Evolutionary conservation across 2,797 vertebrate genomes (phyloP), one percentile per base, ranked within the genome.

Genomic region (Mionectes olivaceus): DNA sequence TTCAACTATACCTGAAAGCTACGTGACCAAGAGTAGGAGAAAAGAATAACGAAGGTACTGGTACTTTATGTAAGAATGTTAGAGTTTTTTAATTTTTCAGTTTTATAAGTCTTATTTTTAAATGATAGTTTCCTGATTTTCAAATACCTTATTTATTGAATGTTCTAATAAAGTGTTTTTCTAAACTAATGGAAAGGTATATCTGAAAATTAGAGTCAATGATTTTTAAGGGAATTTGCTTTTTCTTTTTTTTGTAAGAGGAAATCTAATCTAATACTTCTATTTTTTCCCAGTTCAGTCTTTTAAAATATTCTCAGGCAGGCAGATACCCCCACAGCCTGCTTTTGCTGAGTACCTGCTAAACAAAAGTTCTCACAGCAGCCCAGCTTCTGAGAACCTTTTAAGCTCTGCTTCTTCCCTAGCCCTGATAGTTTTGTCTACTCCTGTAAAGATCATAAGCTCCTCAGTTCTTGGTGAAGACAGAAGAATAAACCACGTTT

Each of bases 361-460:
- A 59, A 89, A 74, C 7, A 80, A 76, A 87, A 69, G 30, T 11
- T 81, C 43, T 85, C 53, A 85, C 57, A 80, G 56, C 35, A 85
- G 46, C 22, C 13, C 53, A 55, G 1, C 28, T 87, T 70, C 61
- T 86, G n/a, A 35, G 39, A 83, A 89, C 9, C 8, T 83, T 93
- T 88, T 67, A 65, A 85, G 32, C 13, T 89, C 49, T 71, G 18
- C 47, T 83, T 92, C 53, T 91, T 79, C 16, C 25, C 32, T 80
- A 53, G 19, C 9, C 17, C 10, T 67, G 7, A 22, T 89, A 82
- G 63, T n/a, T 89, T 68, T 94, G 63, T 94, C 67, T 87, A 63
- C 35, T 81, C 55, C 50, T 89, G 43, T 91, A 92, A 94, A 94
- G 64, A 86, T 91, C 61, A 87, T 93, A 80, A 96, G 64, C 18